Evolutionary conservation across 2,888 invertebrate genomes (phyloP).

Genomic region (Drosophila kanekoi): DNA sequence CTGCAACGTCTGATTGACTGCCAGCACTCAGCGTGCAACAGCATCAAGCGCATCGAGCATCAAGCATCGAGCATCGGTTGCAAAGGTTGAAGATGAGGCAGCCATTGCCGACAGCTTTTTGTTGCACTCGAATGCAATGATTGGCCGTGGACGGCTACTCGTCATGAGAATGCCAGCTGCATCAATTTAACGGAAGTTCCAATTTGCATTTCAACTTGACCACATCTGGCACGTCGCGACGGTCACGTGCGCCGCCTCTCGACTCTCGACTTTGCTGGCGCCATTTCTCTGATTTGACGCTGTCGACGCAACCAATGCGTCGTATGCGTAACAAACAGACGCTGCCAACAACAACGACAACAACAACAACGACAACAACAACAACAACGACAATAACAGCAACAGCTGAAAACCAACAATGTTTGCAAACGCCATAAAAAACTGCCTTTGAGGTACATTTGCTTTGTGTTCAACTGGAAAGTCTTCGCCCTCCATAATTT

Average conservation of each 20-base stretch:
- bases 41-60: conserved; percentile 9
- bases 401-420: conserved; percentile 3
- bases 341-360: conserved; percentile 20
- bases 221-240: conserved; percentile 50
- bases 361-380: conserved; percentile 9
- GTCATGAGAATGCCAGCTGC: conserved; percentile 66
- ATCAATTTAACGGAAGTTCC: conserved; percentile 78
- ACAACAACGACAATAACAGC: too few species aligned
- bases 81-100: conserved; percentile 51
- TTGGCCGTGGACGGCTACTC: conserved; percentile 47
- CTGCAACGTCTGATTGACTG: conserved; percentile 74
- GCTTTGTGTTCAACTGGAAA: neutral
- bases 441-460: conserved; percentile 1
- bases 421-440: conserved; percentile 1
- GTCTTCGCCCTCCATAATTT: too few species aligned
- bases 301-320: conserved; percentile 48
- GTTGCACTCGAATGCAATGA: conserved; percentile 27
- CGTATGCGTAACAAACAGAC: conserved; percentile 67
- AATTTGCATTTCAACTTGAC: conserved; percentile 79
- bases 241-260: conserved; percentile 47
- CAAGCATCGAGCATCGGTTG: conserved; percentile 21
- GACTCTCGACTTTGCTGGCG: conserved; percentile 46
- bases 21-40: conserved; percentile 24
- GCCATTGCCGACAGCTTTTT: conserved; percentile 18
- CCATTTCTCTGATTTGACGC: conserved; percentile 71